Conservation (phyloP, 2,797 vertebrate genomes). For the Anas capensis region DNA sequence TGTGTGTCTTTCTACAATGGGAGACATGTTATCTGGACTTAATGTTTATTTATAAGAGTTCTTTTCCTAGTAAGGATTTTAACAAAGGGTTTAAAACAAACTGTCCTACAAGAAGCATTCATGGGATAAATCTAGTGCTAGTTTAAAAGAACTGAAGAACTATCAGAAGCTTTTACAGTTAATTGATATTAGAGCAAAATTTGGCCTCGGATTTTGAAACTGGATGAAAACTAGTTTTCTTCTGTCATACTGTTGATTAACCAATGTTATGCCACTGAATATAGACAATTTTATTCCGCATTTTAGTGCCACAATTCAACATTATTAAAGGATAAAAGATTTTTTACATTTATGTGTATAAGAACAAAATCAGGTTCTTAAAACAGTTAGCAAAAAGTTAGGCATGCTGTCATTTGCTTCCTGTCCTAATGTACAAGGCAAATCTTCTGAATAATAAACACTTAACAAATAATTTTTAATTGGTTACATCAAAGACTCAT, state of each 20-base stretch:
- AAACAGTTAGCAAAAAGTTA: not conserved
- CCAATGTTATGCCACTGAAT: not conserved
- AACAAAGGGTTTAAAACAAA: constrained; percentile 23
- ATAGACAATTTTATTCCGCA: not conserved
- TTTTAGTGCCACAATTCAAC: not conserved
- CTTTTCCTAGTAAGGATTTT: constrained; percentile 53
- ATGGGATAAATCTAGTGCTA: not conserved
- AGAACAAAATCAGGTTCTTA: not conserved
- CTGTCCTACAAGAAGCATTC: fast-evolving
- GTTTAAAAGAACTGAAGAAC: not conserved
- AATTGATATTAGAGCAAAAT: not conserved
- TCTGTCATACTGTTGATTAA: not conserved
- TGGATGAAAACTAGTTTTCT: not conserved
- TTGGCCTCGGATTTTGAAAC: not conserved
- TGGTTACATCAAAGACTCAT: not conserved
- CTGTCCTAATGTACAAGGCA: not conserved
- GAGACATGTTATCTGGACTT: constrained; percentile 17
- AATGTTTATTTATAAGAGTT: constrained; percentile 54
- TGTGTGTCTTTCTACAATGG: constrained; percentile 12
- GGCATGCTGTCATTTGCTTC: not conserved
- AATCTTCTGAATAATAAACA: not conserved
- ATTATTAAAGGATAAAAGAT: not conserved
- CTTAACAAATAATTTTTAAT: not conserved
- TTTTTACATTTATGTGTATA: not conserved
- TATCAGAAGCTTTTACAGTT: not conserved